phyloP scores from a whole-genome alignment of 1,140 invertebrate genomes.

The Papilio glaucus region DNA sequence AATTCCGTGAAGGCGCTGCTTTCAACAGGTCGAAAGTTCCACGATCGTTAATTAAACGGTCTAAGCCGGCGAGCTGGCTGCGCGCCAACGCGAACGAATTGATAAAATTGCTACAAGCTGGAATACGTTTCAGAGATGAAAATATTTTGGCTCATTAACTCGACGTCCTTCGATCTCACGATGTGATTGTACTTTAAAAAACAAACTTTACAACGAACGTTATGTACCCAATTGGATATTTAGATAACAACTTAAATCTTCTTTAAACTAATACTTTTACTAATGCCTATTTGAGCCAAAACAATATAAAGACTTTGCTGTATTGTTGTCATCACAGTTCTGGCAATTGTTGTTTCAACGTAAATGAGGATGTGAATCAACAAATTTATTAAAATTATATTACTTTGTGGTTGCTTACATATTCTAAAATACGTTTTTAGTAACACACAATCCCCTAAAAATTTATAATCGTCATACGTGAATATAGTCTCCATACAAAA shows the following conservation, averaged over 20 bases:
- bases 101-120: slow-evolving; percentile 75
- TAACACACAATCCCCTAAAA: too few relatives aligned
- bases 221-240: slow-evolving; percentile 8
- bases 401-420: too few relatives aligned
- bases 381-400: too few relatives aligned
- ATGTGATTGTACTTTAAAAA: slow-evolving; percentile 36
- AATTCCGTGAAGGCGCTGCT: slow-evolving; percentile 72
- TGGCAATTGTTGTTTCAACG: too few relatives aligned
- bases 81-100: slow-evolving; percentile 69
- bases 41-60: slow-evolving; percentile 81
- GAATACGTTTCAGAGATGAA: slow-evolving; percentile 52
- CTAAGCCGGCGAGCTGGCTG: slow-evolving; percentile 72
- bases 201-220: background rate
- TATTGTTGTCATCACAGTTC: too few relatives aligned
- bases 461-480: too few relatives aligned
- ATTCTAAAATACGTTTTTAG: too few relatives aligned
- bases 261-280: too few relatives aligned
- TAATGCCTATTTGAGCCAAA: too few relatives aligned
- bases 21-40: slow-evolving; percentile 82
- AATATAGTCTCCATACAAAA: too few relatives aligned
- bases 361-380: too few relatives aligned
- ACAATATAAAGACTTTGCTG: too few relatives aligned
- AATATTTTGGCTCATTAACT: slow-evolving; percentile 57
- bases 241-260: background rate
- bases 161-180: slow-evolving; percentile 47